phyloP scores from a whole-genome alignment of 1,140 invertebrate species.

The Drepana arcuata region DNA sequence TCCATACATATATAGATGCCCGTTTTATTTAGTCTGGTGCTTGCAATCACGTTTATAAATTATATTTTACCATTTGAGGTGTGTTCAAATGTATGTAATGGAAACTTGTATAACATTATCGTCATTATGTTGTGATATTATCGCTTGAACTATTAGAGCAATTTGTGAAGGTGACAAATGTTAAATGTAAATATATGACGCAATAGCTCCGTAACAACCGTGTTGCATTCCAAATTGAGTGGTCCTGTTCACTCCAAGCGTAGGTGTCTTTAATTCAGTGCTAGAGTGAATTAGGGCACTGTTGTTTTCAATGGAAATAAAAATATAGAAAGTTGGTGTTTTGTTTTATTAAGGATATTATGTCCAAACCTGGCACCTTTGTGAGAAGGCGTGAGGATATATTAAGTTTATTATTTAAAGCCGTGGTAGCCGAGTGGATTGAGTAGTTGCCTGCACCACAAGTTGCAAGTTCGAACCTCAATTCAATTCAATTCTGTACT shows the following conservation, averaged over 20 bases:
- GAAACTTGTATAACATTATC: conserved; percentile 19
- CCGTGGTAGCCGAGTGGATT: too few relatives aligned
- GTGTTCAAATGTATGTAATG: too few relatives aligned
- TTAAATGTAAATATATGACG: conserved; percentile 45
- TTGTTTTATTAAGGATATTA: conserved; percentile 17
- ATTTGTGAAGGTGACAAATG: conserved; percentile 17
- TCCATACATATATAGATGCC: conserved; percentile 24
- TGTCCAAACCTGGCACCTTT: too few relatives aligned
- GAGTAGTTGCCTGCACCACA: too few relatives aligned
- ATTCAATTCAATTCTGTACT: too few relatives aligned
- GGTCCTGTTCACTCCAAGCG: conserved; percentile 32
- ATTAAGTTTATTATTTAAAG: too few relatives aligned
- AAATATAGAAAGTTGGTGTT: conserved; percentile 45
- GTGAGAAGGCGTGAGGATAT: too few relatives aligned
- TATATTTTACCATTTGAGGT: too few relatives aligned
- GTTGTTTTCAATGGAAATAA: conserved; percentile 65
- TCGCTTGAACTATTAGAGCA: conserved; percentile 16
- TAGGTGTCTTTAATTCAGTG: conserved; percentile 30
- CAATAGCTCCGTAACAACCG: conserved; percentile 32
- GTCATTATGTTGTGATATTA: conserved; percentile 28
- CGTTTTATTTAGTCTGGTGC: conserved; percentile 24
- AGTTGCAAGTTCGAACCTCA: too few relatives aligned
- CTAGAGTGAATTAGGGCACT: conserved; percentile 54
- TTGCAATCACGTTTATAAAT: conserved; percentile 21
- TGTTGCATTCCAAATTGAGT: conserved; percentile 59